Evolutionary conservation across 2,888 invertebrate genomes (phyloP).

Genomic region (Molanna angustata): DNA sequence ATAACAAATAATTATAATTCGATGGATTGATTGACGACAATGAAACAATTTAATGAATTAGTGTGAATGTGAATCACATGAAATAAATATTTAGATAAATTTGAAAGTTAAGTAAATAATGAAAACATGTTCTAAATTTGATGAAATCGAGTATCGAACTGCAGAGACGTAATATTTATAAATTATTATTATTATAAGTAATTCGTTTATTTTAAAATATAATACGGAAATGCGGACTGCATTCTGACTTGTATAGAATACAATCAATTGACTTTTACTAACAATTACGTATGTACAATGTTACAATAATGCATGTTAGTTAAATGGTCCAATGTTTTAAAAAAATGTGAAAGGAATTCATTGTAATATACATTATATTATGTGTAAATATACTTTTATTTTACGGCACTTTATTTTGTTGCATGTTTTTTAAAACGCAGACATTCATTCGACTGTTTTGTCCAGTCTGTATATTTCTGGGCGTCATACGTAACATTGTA

Average conservation of each 20-base stretch:
- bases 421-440: not conserved
- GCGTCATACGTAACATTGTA: too few relatives aligned
- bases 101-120: constrained; percentile 37
- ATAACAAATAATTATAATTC: constrained; percentile 8
- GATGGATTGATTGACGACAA: constrained; percentile 19
- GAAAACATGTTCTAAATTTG: constrained; percentile 49
- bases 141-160: constrained; percentile 43
- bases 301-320: too few relatives aligned
- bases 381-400: too few relatives aligned
- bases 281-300: constrained; percentile 6
- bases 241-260: not conserved
- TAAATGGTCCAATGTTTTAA: too few relatives aligned
- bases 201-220: constrained; percentile 23
- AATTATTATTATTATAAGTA: too few relatives aligned
- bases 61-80: constrained; percentile 17
- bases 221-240: not conserved
- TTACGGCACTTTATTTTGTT: not conserved
- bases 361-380: not conserved
- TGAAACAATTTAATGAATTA: constrained; percentile 17
- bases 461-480: too few relatives aligned
- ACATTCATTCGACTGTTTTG: not conserved
- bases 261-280: not conserved
- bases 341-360: not conserved
- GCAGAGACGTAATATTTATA: too few relatives aligned
- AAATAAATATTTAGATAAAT: constrained; percentile 14